Conservation (phyloP, 2,113 vertebrate species). For the Anthoscopus minutus region DNA sequence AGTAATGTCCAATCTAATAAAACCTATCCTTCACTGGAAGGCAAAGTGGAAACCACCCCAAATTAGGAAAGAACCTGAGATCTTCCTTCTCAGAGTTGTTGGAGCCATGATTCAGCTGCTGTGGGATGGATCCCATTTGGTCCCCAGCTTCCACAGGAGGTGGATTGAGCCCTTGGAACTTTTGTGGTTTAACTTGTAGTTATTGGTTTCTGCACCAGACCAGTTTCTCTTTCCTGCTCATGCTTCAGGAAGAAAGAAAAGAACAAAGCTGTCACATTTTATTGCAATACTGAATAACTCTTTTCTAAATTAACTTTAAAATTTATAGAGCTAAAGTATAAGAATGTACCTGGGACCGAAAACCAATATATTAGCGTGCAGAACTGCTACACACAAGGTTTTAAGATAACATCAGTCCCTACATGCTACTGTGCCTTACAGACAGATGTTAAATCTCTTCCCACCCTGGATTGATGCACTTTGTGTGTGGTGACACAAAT, state of each 20-base stretch:
- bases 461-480: background rate
- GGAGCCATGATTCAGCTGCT: background rate
- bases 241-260: background rate
- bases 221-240: background rate
- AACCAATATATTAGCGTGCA: constrained; percentile 26
- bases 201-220: background rate
- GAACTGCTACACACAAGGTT: background rate
- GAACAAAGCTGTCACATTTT: constrained; percentile 41
- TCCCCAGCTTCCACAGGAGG: background rate
- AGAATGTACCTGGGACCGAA: constrained; percentile 26
- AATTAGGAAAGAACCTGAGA: background rate
- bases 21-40: background rate
- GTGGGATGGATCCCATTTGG: background rate
- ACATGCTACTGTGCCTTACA: background rate
- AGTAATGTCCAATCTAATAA: background rate
- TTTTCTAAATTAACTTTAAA: constrained; percentile 45
- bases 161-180: background rate
- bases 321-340: constrained; percentile 22
- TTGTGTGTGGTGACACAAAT: background rate
- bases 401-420: background rate
- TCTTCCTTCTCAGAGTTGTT: background rate
- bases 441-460: background rate
- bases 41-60: background rate
- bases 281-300: constrained; percentile 36
- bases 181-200: background rate